Percentiles rank a stretch among this genome's conserved stretches.
These are phyloP conservation scores for Ganaspis brasiliensis DNA, from an alignment of 2,888 invertebrate species.

Conservation along the genomic window DNA sequence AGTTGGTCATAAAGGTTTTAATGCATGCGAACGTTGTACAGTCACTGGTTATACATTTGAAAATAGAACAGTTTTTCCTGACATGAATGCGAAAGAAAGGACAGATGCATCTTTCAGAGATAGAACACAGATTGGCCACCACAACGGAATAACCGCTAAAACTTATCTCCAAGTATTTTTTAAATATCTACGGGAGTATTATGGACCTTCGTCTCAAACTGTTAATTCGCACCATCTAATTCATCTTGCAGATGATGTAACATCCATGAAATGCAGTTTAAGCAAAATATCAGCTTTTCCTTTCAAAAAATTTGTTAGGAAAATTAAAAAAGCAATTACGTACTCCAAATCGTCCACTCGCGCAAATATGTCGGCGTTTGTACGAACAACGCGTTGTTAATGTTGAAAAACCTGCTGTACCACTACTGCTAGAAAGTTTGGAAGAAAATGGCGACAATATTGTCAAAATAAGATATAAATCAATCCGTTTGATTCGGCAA, in stretches of 20 bases:
- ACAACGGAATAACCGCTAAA: neutral
- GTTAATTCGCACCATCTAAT: neutral
- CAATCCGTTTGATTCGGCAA: neutral
- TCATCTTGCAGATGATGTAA: neutral
- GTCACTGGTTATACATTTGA: constrained; percentile 44
- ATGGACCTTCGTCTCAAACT: neutral
- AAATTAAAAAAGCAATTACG: neutral
- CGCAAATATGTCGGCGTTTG: neutral
- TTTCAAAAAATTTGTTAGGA: neutral
- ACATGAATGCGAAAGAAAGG: neutral
- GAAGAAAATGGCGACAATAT: neutral
- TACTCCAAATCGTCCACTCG: neutral
- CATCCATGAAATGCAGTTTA: neutral
- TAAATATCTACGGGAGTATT: neutral
- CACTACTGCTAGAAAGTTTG: neutral
- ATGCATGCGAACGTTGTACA: constrained; percentile 59
- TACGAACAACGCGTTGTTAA: neutral
- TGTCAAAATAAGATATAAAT: neutral
- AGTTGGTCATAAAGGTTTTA: constrained; percentile 57
- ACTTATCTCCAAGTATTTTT: neutral
- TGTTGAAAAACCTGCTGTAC: neutral
- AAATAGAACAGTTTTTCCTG: neutral
- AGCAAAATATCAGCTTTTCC: constrained; percentile 5
- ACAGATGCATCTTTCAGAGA: neutral
- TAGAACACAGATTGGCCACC: neutral